These are phyloP conservation scores for Plagiodera versicolora DNA, from an alignment of 2,888 invertebrate genomes.

Conservation along the genomic window DNA sequence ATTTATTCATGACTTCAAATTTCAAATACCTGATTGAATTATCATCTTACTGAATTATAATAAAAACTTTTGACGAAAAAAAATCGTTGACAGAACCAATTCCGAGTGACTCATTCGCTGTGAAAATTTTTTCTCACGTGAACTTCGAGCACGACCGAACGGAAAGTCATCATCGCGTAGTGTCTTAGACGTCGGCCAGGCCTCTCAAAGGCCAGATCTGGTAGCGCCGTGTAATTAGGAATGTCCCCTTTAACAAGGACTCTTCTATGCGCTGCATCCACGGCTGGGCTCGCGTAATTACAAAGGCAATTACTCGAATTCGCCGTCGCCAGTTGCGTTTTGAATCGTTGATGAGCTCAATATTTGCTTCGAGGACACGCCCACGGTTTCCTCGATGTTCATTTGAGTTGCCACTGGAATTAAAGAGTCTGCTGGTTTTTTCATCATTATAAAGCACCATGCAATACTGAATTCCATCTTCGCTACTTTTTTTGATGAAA, in stretches of 20 bases:
- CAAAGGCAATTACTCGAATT: constrained; percentile 51
- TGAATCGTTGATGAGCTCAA: background rate
- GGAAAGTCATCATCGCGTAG: constrained; percentile 15
- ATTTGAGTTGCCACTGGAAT: too few species aligned
- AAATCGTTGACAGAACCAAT: too few species aligned
- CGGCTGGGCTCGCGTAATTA: constrained; percentile 48
- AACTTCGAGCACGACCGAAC: constrained; percentile 9
- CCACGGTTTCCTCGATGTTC: too few species aligned
- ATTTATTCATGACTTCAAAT: too few species aligned
- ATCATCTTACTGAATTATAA: too few species aligned
- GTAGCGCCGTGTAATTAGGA: constrained; percentile 50
- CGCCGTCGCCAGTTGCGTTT: constrained; percentile 7
- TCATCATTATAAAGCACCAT: too few species aligned
- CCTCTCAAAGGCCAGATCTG: constrained; percentile 34
- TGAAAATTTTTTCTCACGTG: constrained; percentile 14
- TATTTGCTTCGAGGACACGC: too few species aligned
- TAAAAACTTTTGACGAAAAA: too few species aligned
- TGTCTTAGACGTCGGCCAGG: constrained; percentile 17
- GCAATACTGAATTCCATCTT: too few species aligned
- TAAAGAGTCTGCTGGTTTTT: too few species aligned
- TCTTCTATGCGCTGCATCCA: constrained; percentile 36
- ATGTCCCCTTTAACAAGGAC: constrained; percentile 49
- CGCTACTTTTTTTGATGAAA: too few species aligned
- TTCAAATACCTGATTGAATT: too few species aligned
- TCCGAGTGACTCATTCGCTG: background rate